Percentiles rank a stretch among this genome's conserved stretches.
phyloP scores from a whole-genome alignment of 2,797 vertebrate genomes.

The Etheostoma nigrum region DNA sequence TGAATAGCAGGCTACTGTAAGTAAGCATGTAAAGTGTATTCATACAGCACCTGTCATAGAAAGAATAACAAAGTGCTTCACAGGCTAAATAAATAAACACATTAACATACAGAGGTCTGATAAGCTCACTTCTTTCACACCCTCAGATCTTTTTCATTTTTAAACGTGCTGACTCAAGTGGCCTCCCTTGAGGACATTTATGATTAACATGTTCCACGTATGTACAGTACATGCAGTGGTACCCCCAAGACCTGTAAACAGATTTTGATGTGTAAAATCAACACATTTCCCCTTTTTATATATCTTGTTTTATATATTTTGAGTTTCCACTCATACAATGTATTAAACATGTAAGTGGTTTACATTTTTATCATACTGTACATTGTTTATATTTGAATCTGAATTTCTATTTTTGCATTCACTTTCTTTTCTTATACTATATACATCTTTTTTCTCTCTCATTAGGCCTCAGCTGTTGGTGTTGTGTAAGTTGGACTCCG shows the following conservation, averaged over 20 bases:
- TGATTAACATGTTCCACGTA: background rate
- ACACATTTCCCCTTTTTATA: background rate
- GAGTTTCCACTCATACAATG: background rate
- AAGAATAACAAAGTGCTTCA: too few species aligned
- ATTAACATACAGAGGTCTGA: too few species aligned
- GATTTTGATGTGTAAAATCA: background rate
- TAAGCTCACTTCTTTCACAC: too few species aligned
- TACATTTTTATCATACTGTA: background rate
- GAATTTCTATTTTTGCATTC: too few species aligned
- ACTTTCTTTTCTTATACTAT: too few species aligned
- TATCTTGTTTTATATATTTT: background rate
- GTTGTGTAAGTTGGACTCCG: constrained; percentile 88
- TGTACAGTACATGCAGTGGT: background rate
- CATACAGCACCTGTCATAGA: too few species aligned
- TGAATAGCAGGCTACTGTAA: too few species aligned
- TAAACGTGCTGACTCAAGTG: background rate
- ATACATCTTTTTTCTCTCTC: background rate
- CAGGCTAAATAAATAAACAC: too few species aligned
- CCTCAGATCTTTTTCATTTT: too few species aligned
- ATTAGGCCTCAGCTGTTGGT: constrained; percentile 93
- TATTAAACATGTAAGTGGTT: too few species aligned
- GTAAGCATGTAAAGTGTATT: too few species aligned
- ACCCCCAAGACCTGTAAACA: background rate
- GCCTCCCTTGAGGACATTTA: background rate
- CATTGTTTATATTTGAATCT: background rate